A percentile compares a stretch with the other conserved stretches of the same genome.
Conservation (phyloP, 2,113 vertebrate genomes). For the Athene noctua region DNA sequence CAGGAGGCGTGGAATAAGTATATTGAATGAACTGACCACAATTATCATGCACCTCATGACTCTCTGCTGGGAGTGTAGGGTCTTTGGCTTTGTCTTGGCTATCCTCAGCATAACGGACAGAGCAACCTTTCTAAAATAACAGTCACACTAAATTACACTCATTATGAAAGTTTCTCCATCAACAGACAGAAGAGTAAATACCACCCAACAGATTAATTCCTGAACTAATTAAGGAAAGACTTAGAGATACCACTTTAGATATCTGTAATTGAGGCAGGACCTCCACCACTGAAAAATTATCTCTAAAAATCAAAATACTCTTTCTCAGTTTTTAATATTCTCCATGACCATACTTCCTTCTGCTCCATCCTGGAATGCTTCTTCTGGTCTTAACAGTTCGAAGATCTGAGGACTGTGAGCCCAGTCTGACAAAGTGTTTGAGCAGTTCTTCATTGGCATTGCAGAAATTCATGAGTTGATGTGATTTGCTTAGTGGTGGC, state of each 20-base stretch:
- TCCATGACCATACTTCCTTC: not conserved
- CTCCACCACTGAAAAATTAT: not conserved
- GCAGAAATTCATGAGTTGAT: not conserved
- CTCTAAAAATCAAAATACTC: not conserved
- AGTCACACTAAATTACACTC: not conserved
- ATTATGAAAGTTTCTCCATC: not conserved
- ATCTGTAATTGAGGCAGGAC: not conserved
- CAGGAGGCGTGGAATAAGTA: not conserved
- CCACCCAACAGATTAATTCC: not conserved
- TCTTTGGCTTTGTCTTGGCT: not conserved
- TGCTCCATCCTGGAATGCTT: not conserved
- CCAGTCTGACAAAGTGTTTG: not conserved
- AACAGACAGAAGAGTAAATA: not conserved
- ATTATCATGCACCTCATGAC: not conserved
- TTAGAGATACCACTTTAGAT: not conserved
- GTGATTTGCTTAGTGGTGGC: not conserved
- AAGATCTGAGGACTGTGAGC: not conserved
- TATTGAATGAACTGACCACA: not conserved
- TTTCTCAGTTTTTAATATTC: not conserved
- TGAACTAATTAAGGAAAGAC: not conserved
- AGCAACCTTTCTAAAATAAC: not conserved
- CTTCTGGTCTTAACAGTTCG: not conserved
- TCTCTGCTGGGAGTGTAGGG: not conserved
- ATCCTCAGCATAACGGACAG: not conserved
- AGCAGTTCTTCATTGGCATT: not conserved